Percentiles rank a stretch among this genome's conserved stretches.
These are phyloP conservation scores for Eupithecia subfuscata DNA, from an alignment of 2,888 invertebrate genomes.

Conservation along the genomic window DNA sequence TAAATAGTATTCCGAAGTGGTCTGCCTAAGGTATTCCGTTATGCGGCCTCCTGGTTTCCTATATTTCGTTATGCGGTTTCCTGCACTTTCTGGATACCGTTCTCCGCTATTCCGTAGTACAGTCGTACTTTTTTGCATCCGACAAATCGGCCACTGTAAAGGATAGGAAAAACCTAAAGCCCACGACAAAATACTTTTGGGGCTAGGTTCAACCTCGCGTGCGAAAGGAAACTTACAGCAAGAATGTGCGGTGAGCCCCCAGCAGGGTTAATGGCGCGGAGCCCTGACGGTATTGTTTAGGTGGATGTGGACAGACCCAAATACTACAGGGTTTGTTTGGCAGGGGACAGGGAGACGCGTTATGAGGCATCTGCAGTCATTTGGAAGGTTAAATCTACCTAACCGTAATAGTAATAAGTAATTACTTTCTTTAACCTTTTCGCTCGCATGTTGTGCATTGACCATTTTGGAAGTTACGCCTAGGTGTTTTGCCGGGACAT, in stretches of 20 bases:
- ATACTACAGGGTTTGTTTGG: conserved; percentile 13
- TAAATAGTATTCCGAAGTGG: no score
- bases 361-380: conserved; percentile 4
- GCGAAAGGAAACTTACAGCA: conserved; percentile 63
- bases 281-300: conserved; percentile 3
- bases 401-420: neutral
- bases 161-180: conserved; percentile 20
- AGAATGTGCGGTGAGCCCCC: conserved; percentile 61
- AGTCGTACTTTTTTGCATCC: neutral
- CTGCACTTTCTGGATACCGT: no score
- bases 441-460: neutral
- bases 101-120: no score
- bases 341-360: neutral
- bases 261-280: conserved; percentile 7
- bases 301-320: conserved; percentile 4
- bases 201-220: conserved; percentile 53
- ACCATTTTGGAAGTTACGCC: neutral
- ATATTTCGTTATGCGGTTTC: no score
- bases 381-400: conserved; percentile 7
- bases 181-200: conserved; percentile 32
- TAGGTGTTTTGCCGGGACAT: neutral
- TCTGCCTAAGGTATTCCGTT: no score
- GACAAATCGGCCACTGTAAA: conserved; percentile 14
- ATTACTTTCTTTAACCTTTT: neutral
- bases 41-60: no score